A percentile compares a stretch with the other conserved stretches of the same genome.
These are phyloP conservation scores for Bellardia bayeri DNA, from an alignment of 2,888 invertebrate genomes.

Conservation along the genomic window DNA sequence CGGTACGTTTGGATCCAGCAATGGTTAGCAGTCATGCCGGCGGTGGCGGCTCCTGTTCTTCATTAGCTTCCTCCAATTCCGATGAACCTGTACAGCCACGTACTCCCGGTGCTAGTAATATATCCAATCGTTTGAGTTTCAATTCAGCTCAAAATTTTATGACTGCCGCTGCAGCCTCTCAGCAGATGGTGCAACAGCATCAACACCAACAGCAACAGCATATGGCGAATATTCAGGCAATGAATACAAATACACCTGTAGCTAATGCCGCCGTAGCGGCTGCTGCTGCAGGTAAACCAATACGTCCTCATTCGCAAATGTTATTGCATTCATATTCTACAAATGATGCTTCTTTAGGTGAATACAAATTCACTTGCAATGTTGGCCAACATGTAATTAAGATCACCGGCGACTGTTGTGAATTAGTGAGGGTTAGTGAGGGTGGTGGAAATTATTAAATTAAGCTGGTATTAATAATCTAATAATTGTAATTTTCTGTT, in stretches of 20 bases:
- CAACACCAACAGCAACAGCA: slow-evolving; percentile 74
- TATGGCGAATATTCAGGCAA: slow-evolving; percentile 73
- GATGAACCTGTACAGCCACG: slow-evolving; percentile 82
- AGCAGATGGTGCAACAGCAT: slow-evolving; percentile 75
- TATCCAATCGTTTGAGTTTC: slow-evolving; percentile 82
- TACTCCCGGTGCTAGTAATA: slow-evolving; percentile 78
- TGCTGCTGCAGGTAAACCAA: slow-evolving; percentile 82
- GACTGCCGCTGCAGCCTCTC: slow-evolving; percentile 81
- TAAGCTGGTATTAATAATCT: not conserved
- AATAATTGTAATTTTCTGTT: not conserved
- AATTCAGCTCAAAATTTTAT: slow-evolving; percentile 83
- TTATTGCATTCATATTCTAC: slow-evolving; percentile 92
- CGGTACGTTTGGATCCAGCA: slow-evolving; percentile 89
- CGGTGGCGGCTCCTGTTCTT: slow-evolving; percentile 89
- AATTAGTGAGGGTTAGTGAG: slow-evolving; percentile 91
- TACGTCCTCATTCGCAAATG: slow-evolving; percentile 83
- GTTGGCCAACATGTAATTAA: slow-evolving; percentile 93
- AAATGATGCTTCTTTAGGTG: slow-evolving; percentile 92
- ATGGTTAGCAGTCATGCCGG: slow-evolving; percentile 81
- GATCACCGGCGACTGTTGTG: slow-evolving; percentile 93
- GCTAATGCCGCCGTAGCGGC: slow-evolving; percentile 76
- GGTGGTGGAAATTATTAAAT: not conserved
- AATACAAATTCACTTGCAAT: slow-evolving; percentile 94
- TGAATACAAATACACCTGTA: slow-evolving; percentile 77
- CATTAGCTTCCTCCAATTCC: slow-evolving; percentile 91